Evolutionary conservation across 2,888 invertebrate species (phyloP).

Genomic region (Antheraea assamensis): DNA sequence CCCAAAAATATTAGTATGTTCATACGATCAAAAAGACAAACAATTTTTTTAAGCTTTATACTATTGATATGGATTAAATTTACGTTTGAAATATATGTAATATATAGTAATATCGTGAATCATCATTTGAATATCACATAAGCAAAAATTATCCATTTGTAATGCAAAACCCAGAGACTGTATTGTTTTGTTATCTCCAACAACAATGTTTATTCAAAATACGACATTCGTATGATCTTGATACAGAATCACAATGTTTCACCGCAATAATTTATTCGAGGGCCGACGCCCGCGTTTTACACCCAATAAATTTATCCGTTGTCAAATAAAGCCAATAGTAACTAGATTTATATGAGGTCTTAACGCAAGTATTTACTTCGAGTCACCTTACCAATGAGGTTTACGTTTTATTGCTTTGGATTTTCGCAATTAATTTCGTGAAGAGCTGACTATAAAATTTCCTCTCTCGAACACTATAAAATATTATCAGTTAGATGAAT

Average conservation of each 20-base stretch:
- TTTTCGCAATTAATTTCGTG: constrained; percentile 13
- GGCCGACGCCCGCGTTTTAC: constrained; percentile 56
- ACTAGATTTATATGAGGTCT: constrained; percentile 50
- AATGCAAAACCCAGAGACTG: neutral
- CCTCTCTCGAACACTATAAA: neutral
- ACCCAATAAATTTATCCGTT: constrained; percentile 69
- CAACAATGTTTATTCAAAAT: constrained; percentile 17
- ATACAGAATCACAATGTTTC: constrained; percentile 19
- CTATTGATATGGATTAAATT: no score
- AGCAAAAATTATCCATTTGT: neutral
- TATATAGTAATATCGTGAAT: neutral
- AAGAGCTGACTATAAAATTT: neutral
- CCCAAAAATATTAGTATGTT: no score
- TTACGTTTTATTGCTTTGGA: neutral
- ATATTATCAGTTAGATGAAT: neutral
- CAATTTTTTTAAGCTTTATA: no score
- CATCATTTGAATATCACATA: neutral
- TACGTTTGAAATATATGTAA: no score
- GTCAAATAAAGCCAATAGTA: constrained; percentile 63
- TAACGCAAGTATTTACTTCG: constrained; percentile 34
- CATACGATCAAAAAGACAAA: no score
- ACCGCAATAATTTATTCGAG: constrained; percentile 57
- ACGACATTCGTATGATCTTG: constrained; percentile 5
- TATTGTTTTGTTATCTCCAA: constrained; percentile 9
- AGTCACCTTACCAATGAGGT: constrained; percentile 31